Evolutionary conservation across 2,888 invertebrate genomes (phyloP), one percentile per base, ranked within the genome.

Genomic region (Caenorhabditis wallacei): DNA sequence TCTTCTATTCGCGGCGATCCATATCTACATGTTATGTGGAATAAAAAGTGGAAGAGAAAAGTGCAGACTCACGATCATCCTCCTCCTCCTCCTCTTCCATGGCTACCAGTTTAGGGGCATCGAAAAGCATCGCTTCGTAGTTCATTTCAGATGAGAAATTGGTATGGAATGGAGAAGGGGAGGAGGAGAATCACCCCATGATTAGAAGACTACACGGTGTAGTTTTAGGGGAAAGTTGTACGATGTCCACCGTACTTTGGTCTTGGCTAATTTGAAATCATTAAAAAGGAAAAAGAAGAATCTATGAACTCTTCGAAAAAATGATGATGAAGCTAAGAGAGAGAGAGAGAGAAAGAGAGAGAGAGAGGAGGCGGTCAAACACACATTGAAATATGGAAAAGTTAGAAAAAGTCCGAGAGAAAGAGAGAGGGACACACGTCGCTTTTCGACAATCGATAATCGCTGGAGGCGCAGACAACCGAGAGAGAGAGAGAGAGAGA

Each of bases 381-480:
- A 61, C 53, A 59, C n/a, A n/a, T n/a, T 69, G 79, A 56, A 69
- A 57, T 66, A 66, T 66, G 66, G n/a, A 46, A 56, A 75, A 56
- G 63, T 69, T n/a, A n/a, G n/a, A n/a, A n/a, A n/a, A n/a, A n/a
- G n/a, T n/a, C n/a, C n/a, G n/a, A n/a, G n/a, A 61, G 78, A 71
- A 56, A 57, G 26, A 69, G 54, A 53, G 40, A 69, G 13, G 56
- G 66, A 16, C 40, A 56, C 1, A 35, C n/a, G 48, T 51, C n/a
- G 59, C 66, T 40, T 22, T 35, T 43, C 37, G 63, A 64, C 70
- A 70, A 71, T 79, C 70, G 72, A 72, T 71, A 74, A 78, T n/a
- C n/a, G n/a, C n/a, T n/a, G n/a, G n/a, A n/a, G n/a, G n/a, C n/a
- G n/a, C n/a, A n/a, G n/a, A n/a, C n/a, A n/a, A n/a, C 40, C 20